Conservation (phyloP, 2,797 vertebrate species). For the Nothura maculosa region DNA sequence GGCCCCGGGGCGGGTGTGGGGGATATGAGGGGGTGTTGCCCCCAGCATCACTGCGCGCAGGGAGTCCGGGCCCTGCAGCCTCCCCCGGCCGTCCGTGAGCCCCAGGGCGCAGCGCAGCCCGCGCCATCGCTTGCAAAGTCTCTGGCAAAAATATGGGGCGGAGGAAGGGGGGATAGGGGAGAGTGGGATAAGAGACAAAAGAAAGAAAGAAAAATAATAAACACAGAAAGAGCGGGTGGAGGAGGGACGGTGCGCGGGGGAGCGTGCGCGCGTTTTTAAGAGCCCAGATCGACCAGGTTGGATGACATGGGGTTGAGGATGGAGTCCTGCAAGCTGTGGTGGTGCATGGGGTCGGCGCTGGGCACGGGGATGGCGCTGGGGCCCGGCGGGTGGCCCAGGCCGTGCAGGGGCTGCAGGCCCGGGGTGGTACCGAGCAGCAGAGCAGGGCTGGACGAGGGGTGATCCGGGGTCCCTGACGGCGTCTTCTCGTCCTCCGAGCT, state of each 20-base stretch:
- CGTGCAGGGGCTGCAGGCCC: constrained; percentile 91
- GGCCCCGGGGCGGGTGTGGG: too few relatives aligned
- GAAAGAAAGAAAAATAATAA: too few relatives aligned
- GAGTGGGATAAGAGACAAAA: neutral
- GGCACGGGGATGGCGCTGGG: constrained; percentile 96
- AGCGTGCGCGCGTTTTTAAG: constrained; percentile 80
- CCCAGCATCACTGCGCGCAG: constrained; percentile 80
- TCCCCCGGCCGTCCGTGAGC: constrained; percentile 48
- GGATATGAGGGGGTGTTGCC: too few relatives aligned
- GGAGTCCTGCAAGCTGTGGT: constrained; percentile 96
- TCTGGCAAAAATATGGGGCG: constrained; percentile 64
- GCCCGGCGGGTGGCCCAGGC: constrained; percentile 95
- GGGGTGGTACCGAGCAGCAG: constrained; percentile 91
- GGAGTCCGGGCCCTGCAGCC: constrained; percentile 75
- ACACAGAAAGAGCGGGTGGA: neutral
- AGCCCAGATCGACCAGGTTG: constrained; percentile 97
- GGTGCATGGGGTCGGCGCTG: constrained; percentile 91
- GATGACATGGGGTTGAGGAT: constrained; percentile 99
- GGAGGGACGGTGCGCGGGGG: neutral
- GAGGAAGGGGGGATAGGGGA: neutral
- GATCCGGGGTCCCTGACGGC: constrained; percentile 95
- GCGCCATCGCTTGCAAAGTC: constrained; percentile 74
- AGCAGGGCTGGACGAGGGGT: constrained; percentile 93
- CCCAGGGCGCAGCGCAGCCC: constrained; percentile 64
- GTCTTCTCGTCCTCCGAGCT: constrained; percentile 99